Evolutionary conservation across 1,140 invertebrate species (phyloP), one percentile per base, ranked within the genome.

Genomic region (Drosophila nasuta): DNA sequence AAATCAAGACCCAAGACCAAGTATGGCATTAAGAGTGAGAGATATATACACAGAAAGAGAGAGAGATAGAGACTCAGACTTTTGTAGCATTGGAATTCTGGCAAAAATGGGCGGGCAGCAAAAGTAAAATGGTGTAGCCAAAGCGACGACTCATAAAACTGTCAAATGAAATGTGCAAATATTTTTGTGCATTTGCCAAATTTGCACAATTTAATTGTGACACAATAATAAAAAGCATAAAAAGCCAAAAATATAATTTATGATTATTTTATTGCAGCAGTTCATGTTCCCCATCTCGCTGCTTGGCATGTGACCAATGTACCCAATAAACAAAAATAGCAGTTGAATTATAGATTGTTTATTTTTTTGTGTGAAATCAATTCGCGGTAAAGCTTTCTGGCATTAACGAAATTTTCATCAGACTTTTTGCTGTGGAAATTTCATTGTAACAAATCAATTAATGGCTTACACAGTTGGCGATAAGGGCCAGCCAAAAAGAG

Each of bases 151-250:
- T 81, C 85, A 82, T 88, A 88, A 88, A 88, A 85, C 77, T 59
- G 85, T 85, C 85, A 89, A 85, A 88, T 88, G 66, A 83, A 69
- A 74, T 88, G 83, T 88, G 85, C 83, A 78, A 66, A 66, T 81
- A 88, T 89, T 88, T 88, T 85, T 88, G 85, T 88, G 81, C 81
- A 88, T 73, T 88, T 88, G 85, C 85, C 85, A 88, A 88, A 88
- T 87, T 87, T 83, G 83, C 69, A 67, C 82, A 89, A 87, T 87
- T 87, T 87, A 87, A 87, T 87, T 87, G 83, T 89, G 80, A 70
- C 77, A 64, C 48, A 62, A 49, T 46, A 15, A 49, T 38, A 49
- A 52, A 60, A 63, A 62, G 33, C 30, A 56, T 8, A 69, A 43
- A 54, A 54, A n/a, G 1, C 51, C 28, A 28, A 57, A 10, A 86